Conservation (phyloP, 2,888 invertebrate genomes). For the Anaspis maculata region DNA sequence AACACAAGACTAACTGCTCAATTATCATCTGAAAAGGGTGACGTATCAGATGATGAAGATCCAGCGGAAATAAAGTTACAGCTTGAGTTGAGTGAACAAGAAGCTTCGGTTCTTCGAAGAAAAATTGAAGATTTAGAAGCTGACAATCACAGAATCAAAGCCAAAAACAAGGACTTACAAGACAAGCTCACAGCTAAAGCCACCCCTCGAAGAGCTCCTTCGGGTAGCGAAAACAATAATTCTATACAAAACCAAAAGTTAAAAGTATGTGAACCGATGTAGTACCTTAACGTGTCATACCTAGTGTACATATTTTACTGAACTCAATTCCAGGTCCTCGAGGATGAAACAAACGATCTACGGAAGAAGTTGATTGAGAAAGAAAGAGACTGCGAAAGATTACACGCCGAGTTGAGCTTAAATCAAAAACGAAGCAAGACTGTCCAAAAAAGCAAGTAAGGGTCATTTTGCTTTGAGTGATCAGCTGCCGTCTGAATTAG, state of each 20-base stretch:
- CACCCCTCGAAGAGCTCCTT: slow-evolving; percentile 24
- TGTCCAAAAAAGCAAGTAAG: slow-evolving; percentile 57
- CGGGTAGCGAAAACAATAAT: slow-evolving; percentile 38
- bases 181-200: slow-evolving; percentile 54
- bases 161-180: slow-evolving; percentile 68
- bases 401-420: slow-evolving; percentile 62
- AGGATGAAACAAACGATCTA: slow-evolving; percentile 65
- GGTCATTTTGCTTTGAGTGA: slow-evolving; percentile 2
- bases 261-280: slow-evolving; percentile 49
- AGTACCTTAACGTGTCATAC: slow-evolving; percentile 21
- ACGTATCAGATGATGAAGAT: slow-evolving; percentile 71
- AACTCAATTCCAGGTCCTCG: slow-evolving; percentile 58
- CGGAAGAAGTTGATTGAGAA: slow-evolving; percentile 73
- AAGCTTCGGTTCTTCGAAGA: slow-evolving; percentile 70
- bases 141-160: slow-evolving; percentile 65
- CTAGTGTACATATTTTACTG: slow-evolving; percentile 24
- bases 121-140: slow-evolving; percentile 80
- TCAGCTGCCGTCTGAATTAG: too few relatives aligned
- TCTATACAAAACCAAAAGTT: slow-evolving; percentile 57
- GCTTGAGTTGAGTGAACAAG: slow-evolving; percentile 83
- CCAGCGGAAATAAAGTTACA: slow-evolving; percentile 75
- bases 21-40: slow-evolving; percentile 59
- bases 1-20: slow-evolving; percentile 54
- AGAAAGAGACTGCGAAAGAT: slow-evolving; percentile 69
- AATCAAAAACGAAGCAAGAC: slow-evolving; percentile 52